Evolutionary conservation across 2,888 invertebrate species (phyloP).

Genomic region (Eremobia ochroleuca): DNA sequence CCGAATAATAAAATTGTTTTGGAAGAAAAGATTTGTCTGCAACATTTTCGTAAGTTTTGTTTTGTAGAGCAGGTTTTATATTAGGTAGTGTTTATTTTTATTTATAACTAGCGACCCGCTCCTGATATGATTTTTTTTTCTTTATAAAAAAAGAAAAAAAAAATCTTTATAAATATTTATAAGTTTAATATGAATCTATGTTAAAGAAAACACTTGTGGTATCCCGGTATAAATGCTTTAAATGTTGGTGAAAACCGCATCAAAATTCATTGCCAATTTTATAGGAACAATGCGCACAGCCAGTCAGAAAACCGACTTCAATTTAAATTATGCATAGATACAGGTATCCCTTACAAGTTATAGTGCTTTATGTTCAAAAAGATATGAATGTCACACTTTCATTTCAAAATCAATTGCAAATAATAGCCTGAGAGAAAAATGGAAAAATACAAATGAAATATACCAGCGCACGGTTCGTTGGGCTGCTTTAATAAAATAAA

Average conservation of each 20-base stretch:
- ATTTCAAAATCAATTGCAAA: constrained; percentile 49
- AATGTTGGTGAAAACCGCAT: neutral
- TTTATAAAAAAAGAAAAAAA: no score
- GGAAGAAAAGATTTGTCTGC: constrained; percentile 11
- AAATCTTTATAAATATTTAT: no score
- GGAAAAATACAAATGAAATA: constrained; percentile 41
- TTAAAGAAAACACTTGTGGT: no score
- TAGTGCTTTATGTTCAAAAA: neutral
- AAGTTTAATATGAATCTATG: no score
- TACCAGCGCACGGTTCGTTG: constrained; percentile 27
- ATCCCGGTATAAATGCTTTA: no score
- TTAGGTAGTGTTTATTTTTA: neutral
- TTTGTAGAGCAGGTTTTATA: neutral
- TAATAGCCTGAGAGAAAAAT: constrained; percentile 34
- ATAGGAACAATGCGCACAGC: neutral
- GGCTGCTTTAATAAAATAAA: constrained; percentile 59
- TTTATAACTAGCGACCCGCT: neutral
- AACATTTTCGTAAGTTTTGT: neutral
- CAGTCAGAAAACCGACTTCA: neutral
- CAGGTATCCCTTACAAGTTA: neutral
- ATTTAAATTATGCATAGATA: neutral
- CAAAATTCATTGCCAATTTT: no score
- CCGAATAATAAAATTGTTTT: constrained; percentile 24
- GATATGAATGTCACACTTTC: constrained; percentile 6
- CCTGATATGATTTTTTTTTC: no score